phyloP scores from a whole-genome alignment of 2,113 vertebrate species.

The Labeo rohita region DNA sequence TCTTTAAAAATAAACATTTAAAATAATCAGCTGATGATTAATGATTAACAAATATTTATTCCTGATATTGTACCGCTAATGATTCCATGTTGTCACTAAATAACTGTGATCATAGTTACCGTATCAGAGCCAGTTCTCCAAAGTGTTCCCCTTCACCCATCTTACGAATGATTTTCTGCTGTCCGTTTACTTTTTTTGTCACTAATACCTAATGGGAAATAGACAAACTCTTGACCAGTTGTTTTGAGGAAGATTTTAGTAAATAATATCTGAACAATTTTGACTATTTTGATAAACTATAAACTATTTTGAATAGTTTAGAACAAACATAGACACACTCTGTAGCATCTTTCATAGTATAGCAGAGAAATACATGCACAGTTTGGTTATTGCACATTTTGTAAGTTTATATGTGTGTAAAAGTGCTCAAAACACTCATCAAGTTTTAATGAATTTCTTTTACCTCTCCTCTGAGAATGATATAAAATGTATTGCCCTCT shows the following conservation, averaged over 20 bases:
- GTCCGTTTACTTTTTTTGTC: slow-evolving; percentile 72
- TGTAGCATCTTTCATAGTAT: too few relatives aligned
- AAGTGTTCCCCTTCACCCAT: slow-evolving; percentile 81
- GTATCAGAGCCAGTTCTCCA: slow-evolving; percentile 82
- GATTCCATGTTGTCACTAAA: neutral
- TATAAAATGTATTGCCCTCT: slow-evolving; percentile 78
- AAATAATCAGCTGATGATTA: neutral
- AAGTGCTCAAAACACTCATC: neutral
- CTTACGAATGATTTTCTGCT: slow-evolving; percentile 75
- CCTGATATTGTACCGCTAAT: too few relatives aligned
- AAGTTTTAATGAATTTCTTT: neutral
- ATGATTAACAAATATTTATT: neutral
- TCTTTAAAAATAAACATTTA: too few relatives aligned
- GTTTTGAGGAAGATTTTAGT: neutral
- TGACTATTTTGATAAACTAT: too few relatives aligned
- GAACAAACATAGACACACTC: neutral
- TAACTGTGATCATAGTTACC: slow-evolving; percentile 66
- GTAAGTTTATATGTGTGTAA: neutral
- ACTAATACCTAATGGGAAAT: slow-evolving; percentile 73
- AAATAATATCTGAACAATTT: too few relatives aligned
- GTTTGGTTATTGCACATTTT: neutral
- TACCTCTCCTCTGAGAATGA: slow-evolving; percentile 84
- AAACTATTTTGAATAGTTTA: too few relatives aligned
- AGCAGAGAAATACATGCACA: too few relatives aligned
- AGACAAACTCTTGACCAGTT: neutral